Evolutionary conservation across 1,140 invertebrate genomes (phyloP), one percentile per base, ranked within the genome.

Genomic region (Plectrocnemia conspersa): DNA sequence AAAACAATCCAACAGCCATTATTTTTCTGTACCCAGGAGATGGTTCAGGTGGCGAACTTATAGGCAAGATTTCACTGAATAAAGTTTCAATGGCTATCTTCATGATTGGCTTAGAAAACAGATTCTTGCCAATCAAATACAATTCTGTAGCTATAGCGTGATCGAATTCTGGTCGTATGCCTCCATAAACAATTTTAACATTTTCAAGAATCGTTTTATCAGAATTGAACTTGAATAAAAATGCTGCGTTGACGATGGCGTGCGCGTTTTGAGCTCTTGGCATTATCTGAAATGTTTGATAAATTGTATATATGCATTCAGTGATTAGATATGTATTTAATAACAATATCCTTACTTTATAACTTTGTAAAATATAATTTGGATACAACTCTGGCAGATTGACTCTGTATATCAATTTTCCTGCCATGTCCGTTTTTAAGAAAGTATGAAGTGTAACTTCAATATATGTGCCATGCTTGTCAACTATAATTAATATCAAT

Each of bases 161-260:
- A 3, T 83, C 78, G 65, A 90, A 91, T 10, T 78, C 61, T 6
- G 22, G 33, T 4, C 47, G 56, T 19, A 74, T 69, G 15, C 60
- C 64, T 1, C 72, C 78, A 23, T 74, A 73, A 11, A 77, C 71
- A 11, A 85, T 75, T n/a, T 71, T 77, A 0, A 79, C 77, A 16
- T 68, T 71, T 22, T 71, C 64, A 1, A 71, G 33, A 11, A 80
- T 56, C 45, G 62, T 72, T 60, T 66, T 68, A 45, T 52, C 58
- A 27, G 49, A 62, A 18, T 81, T 70, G 1, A 88, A 52, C 69
- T 83, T 77, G 23, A 88, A 78, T 0, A 83, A 70, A 65, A 93
- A 91, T 5, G 84, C 89, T 9, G 86, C 86, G 66, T 90, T 91
- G 0, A 93, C 83, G 61, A 86, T 81, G 0, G 89, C 89, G 65